Conservation (phyloP, 2,797 vertebrate genomes). For the Sarcophilus harrisii region DNA sequence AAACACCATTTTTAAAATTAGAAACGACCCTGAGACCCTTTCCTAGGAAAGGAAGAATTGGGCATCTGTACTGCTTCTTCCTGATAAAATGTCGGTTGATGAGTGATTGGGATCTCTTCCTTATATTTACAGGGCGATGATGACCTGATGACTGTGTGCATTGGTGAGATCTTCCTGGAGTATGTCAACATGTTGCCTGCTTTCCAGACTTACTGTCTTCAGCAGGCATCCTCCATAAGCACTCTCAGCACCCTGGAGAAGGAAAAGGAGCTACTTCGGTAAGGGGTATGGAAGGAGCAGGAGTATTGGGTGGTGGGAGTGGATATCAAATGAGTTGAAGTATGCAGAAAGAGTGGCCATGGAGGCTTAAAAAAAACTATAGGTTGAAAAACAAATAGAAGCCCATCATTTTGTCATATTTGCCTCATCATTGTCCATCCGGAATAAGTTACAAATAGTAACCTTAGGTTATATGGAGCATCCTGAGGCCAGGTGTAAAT, state of each 20-base stretch:
- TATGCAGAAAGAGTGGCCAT: constrained; percentile 70
- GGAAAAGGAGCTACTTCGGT: constrained; percentile 96
- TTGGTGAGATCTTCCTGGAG: constrained; percentile 95
- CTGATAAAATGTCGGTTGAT: background rate
- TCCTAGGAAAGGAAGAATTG: background rate
- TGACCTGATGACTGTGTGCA: constrained; percentile 93
- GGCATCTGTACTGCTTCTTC: background rate
- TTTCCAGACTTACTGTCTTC: constrained; percentile 97
- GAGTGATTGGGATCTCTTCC: background rate
- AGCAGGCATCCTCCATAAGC: constrained; percentile 93
- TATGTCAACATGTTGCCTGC: constrained; percentile 96
- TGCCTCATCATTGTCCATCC: background rate
- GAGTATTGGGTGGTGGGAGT: background rate
- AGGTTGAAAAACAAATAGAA: background rate
- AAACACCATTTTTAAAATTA: background rate
- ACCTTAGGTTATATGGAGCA: background rate
- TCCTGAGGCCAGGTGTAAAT: background rate
- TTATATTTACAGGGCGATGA: constrained; percentile 88
- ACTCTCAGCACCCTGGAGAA: constrained; percentile 94
- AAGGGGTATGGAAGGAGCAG: constrained; percentile 82
- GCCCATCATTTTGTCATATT: background rate
- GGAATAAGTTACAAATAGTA: background rate
- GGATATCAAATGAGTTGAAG: constrained; percentile 76
- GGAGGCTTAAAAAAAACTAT: background rate
- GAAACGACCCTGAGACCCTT: background rate